These are phyloP conservation scores for Hippasteria phrygiana DNA, from an alignment of 53 echinoderm and acorn worm genomes.

Conservation along the genomic window DNA sequence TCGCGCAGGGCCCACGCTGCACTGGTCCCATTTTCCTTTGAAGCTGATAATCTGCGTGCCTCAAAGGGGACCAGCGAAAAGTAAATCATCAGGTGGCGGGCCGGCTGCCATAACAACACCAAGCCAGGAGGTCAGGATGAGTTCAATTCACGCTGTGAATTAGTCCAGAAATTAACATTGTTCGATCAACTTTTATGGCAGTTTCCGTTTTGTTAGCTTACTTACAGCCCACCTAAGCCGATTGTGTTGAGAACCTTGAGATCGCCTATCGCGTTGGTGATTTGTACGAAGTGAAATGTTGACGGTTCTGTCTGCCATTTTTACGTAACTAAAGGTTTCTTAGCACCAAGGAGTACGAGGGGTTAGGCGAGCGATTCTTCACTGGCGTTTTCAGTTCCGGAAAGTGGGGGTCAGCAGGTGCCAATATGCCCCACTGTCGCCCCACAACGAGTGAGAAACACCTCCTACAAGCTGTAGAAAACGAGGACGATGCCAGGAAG, in stretches of 20 bases:
- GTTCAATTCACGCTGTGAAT: neutral
- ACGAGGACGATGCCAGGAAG: conserved; percentile 39
- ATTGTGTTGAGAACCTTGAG: neutral
- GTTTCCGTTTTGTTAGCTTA: neutral
- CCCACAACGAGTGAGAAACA: conserved; percentile 30
- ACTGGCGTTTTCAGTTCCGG: conserved; percentile 24
- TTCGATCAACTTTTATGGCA: neutral
- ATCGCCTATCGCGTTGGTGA: neutral
- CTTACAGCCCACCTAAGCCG: neutral
- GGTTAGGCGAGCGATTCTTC: conserved; percentile 36
- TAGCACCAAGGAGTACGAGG: conserved; percentile 33
- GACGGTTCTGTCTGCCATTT: neutral
- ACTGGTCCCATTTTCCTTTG: conserved; percentile 22
- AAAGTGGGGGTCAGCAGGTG: conserved; percentile 23
- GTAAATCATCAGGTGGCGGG: conserved; percentile 49
- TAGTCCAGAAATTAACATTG: neutral
- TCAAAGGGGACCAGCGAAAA: conserved; percentile 27
- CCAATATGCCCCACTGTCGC: conserved; percentile 33
- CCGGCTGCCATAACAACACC: conserved; percentile 77
- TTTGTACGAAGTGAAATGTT: conserved; percentile 13
- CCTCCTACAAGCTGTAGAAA: conserved; percentile 27
- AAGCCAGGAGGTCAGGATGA: conserved; percentile 61
- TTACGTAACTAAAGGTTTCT: conserved; percentile 1
- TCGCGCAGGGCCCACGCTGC: neutral
- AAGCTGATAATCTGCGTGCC: neutral